These are phyloP conservation scores for Probaryconus sp. DNA, from an alignment of 1,140 invertebrate genomes.

Conservation along the genomic window DNA sequence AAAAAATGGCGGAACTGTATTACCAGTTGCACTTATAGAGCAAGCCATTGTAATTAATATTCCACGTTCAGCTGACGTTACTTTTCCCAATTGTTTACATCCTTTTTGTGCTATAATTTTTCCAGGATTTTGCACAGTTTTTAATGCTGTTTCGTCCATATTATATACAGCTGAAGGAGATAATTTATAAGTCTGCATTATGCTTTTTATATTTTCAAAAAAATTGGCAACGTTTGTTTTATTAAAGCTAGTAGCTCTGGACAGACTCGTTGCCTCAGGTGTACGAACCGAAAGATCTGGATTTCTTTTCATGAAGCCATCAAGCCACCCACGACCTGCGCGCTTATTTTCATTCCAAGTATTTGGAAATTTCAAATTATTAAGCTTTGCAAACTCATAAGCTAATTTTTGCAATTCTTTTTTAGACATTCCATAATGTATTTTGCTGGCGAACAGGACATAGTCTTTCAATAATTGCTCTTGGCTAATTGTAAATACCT, in stretches of 20 bases:
- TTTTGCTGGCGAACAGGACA: not conserved
- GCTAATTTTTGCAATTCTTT: constrained; percentile 1
- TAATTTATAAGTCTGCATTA: not conserved
- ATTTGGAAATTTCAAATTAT: not conserved
- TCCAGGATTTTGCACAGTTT: constrained; percentile 57
- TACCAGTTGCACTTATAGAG: constrained; percentile 43
- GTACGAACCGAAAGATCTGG: not conserved
- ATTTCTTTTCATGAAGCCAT: constrained; percentile 5
- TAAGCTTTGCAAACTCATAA: not conserved
- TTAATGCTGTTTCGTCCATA: constrained; percentile 8
- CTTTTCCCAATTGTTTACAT: constrained; percentile 64
- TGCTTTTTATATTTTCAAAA: not conserved
- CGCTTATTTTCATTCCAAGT: not conserved
- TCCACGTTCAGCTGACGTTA: constrained; percentile 68
- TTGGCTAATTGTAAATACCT: constrained; percentile 1
- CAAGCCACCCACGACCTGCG: not conserved
- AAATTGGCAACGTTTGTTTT: not conserved
- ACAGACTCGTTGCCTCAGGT: constrained; percentile 9
- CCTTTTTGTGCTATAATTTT: constrained; percentile 53
- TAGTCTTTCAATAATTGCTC: not conserved
- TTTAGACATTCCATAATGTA: not conserved
- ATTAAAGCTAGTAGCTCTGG: constrained; percentile 1
- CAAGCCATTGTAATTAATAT: constrained; percentile 59
- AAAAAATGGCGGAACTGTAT: constrained; percentile 39
- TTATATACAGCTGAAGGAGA: not conserved